Conservation (phyloP, 2,113 vertebrate genomes). For the Zingel zingel region DNA sequence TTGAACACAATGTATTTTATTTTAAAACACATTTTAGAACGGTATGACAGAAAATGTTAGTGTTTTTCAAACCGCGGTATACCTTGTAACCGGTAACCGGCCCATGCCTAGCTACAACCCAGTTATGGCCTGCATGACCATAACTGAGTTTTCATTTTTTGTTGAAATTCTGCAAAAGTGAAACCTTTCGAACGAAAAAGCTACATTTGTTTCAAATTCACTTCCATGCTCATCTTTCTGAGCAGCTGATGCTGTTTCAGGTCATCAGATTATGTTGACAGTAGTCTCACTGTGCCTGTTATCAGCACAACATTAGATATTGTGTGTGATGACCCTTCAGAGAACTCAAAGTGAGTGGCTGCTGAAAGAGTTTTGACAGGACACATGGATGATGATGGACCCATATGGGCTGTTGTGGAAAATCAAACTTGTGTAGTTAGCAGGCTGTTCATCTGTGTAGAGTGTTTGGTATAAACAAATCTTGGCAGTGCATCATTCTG, state of each 20-base stretch:
- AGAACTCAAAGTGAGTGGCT: not conserved
- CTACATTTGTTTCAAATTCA: not conserved
- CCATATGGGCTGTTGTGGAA: constrained; percentile 25
- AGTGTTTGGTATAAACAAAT: constrained; percentile 21
- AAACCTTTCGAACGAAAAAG: no score
- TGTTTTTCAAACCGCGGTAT: no score
- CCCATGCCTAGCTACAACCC: not conserved
- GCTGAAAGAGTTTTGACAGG: constrained; percentile 21
- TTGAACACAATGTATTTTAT: no score
- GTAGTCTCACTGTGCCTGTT: not conserved
- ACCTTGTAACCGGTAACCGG: no score
- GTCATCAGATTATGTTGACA: not conserved
- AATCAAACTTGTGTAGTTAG: not conserved
- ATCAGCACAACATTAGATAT: not conserved
- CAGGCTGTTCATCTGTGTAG: constrained; percentile 20
- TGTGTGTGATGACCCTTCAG: not conserved
- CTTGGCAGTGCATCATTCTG: constrained; percentile 19
- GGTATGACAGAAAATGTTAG: no score
- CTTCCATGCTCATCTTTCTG: not conserved
- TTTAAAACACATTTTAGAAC: no score
- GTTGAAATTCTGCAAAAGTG: no score
- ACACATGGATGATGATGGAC: constrained; percentile 23
- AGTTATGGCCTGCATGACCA: not conserved
- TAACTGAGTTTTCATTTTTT: not conserved
- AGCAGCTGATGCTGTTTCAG: not conserved